Base-by-base conservation (phyloP, 2,113 vertebrate species). In the Tragelaphus strepsiceros region DNA sequence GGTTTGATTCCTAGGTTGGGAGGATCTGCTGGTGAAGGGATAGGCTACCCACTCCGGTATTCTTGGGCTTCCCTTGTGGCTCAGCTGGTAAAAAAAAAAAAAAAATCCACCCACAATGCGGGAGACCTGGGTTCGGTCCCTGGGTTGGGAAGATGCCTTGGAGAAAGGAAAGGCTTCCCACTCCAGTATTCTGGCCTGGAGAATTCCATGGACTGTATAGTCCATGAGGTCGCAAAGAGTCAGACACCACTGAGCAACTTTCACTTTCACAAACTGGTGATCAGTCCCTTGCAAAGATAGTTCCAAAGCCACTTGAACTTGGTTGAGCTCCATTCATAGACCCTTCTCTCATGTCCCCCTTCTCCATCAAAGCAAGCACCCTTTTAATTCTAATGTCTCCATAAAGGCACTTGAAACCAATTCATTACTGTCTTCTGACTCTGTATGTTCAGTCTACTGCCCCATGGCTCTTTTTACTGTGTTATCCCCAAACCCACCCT, bases 91-190 rank as follows among this genome's bases (percentile, higher is more conserved):
- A 71, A 35, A 35, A 67, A 62, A n/a, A 35, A 71, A 35, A 35
- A 67, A 71, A 22, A 35, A 11, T 71, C n/a, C 5, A 0, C 64
- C 64, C 0, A 0, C 17, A 71, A 71, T 22, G n/a, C n/a, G 0
- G 64, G n/a, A 35, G 17, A 71, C 17, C 64, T 71, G 64, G 9
- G 64, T 71, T 71, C 0, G 0, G 35, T 35, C 64, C 64, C 64
- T 35, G 19, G 4, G 64, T 71, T 35, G 64, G 64, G 32, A 35
- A 35, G 64, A 67, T 67, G 4, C 32, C 17, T n/a, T 19, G 64
- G 64, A 67, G 32, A 67, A 67, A 7, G 7, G 62, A n/a, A n/a
- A n/a, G 32, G 32, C 32, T 19, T 10, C 32, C 62, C 16, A 19
- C 17, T 71, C n/a, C 64, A 71, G n/a, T 71, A 71, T 6, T 71